Evolutionary conservation across 2,113 vertebrate genomes (phyloP), one percentile per base, ranked within the genome.

Genomic region (Aythya baeri): DNA sequence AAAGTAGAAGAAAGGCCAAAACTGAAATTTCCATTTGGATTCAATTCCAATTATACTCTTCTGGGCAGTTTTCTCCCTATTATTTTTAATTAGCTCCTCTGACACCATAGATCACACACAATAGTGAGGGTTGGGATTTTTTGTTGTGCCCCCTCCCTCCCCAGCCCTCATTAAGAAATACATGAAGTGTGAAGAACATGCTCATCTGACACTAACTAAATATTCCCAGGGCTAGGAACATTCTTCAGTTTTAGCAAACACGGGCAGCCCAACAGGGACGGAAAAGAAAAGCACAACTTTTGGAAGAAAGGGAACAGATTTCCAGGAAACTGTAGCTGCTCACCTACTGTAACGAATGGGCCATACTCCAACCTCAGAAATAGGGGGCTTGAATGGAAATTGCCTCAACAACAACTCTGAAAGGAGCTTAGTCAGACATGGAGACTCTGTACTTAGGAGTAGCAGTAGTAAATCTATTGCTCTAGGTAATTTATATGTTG

Each of bases 41-140:
- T 81, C 38, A 67, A 71, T 75, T 88, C 75, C 61, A 91, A 15
- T 93, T 88, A 70, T 29, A 74, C 26, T 88, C 52, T 80, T 92
- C 72, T 57, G 79, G 43, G 72, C 68, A 83, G 72, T 85, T 93
- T 91, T 41, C 57, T 77, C 52, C 65, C 58, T 71, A 43, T 92
- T 95, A 94, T 86, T 95, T 91, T 89, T 96, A 96, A 94, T 96
- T 95, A 96, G 79, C 18, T 91, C 79, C 79, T 95, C 59, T 88
- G 75, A 93, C 82, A 88, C 74, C 4, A 16, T 65, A 94, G 91
- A 77, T 92, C 72, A 77, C 62, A 77, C 46, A 71, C 50, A 96
- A 80, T 50, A 91, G 50, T 5, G 31, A 91, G 58, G 67, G 58
- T 31, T 32, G 26, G 23, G 8, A 54, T 4, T 2, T 49, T 58